Conservation (phyloP, 2,113 vertebrate species). For the Clarias magur region DNA sequence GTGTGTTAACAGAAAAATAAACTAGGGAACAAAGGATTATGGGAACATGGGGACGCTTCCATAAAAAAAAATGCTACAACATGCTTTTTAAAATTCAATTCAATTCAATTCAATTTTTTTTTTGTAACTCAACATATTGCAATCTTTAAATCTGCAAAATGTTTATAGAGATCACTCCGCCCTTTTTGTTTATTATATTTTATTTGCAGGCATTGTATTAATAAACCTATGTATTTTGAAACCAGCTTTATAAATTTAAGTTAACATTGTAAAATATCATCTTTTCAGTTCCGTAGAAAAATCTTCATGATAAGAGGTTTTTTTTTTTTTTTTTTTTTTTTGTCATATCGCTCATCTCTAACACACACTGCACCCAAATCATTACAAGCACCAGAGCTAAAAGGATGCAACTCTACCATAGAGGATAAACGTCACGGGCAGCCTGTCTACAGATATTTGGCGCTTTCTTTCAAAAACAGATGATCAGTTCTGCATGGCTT, state of each 20-base stretch:
- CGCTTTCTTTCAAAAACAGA: not conserved
- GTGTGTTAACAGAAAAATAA: too few species aligned
- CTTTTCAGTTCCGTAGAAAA: not conserved
- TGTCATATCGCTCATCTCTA: constrained; percentile 1
- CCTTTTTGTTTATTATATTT: not conserved
- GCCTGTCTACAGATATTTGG: not conserved
- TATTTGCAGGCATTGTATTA: not conserved
- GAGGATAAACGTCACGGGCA: not conserved
- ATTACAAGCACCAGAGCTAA: constrained; percentile 11
- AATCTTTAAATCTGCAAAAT: not conserved
- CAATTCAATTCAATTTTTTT: too few species aligned
- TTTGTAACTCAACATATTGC: too few species aligned
- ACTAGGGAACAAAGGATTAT: too few species aligned
- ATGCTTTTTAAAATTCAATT: too few species aligned
- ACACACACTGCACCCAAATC: constrained; percentile 19
- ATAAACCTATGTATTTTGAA: not conserved
- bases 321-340: not conserved
- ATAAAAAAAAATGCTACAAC: too few species aligned
- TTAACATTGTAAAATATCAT: not conserved
- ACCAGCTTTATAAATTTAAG: too few species aligned
- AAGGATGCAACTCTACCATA: constrained; percentile 10
- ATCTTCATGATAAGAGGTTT: not conserved
- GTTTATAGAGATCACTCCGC: not conserved
- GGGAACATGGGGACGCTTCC: too few species aligned
- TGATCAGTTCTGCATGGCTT: not conserved